Base-by-base conservation (phyloP, 2,797 vertebrate species). In the Hydrophis major region DNA sequence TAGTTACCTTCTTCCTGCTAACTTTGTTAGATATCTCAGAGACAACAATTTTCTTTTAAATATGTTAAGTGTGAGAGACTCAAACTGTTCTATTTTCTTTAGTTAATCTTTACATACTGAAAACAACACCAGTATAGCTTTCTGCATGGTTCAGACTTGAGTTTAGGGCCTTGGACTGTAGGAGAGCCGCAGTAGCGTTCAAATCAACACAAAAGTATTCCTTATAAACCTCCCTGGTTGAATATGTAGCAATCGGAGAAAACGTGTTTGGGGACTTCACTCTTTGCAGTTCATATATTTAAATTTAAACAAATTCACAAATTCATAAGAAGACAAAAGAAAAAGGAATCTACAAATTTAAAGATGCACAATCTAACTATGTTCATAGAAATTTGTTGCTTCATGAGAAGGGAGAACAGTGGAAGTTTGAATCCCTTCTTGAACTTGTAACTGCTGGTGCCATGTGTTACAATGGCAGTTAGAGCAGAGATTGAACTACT, bases 1-100 rank as follows among this genome's bases (percentile, higher is more conserved):
- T 25, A 27, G 90, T 93, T 92, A 93, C 74, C 86, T 94, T 55
- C 16, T 11, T 92, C 93, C 1, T 89, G 5, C 25, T 78, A 63
- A 61, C 8, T 37, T 18, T 86, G 28, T 87, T 8, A 42, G 4
- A n/a, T 83, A n/a, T 4, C 3, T 11, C 18, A 42, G 63, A n/a
- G 37, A 66, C 83, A 69, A 14, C 12, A 50, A 50, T 1, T 28
- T 66, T 66, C 63, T n/a, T n/a, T 66, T 66, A 66, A 12, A 66
- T 66, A 13, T n/a, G 11, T 28, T n/a, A 66, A 66, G 12, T 66
- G 63, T 28, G 27, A n/a, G 28, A n/a, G n/a, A 69, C 66, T 69
- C n/a, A 69, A 69, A 50, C 47, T 69, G n/a, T n/a, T 69, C n/a
- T 69, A 32, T 32, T 69, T 69, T 69, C 5, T 69, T 32, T 32